Base-by-base conservation (phyloP, 2,888 invertebrate species). In the Agrypnus murinus region DNA sequence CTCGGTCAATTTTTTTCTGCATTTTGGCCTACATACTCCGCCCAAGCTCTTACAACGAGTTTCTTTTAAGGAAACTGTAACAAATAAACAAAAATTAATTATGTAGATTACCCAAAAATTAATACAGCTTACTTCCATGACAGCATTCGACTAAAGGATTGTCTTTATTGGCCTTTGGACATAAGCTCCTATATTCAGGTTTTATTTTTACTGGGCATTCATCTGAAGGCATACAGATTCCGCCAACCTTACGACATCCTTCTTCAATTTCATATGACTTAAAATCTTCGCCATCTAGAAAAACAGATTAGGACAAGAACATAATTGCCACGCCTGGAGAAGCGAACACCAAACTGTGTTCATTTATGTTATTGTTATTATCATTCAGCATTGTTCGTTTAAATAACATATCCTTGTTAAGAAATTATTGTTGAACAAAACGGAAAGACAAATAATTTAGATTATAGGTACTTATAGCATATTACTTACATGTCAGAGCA, bases 91-190 rank as follows among this genome's bases (percentile, higher is more conserved):
- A 25, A 25, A n/a, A n/a, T n/a, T n/a, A n/a, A n/a, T n/a, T n/a
- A n/a, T n/a, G n/a, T n/a, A n/a, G n/a, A n/a, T n/a, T n/a, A n/a
- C 4, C 8, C 8, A 36, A 34, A 34, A 4, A 7, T 7, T 8
- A 8, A n/a, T 8, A 36, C 8, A 34, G 76, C 72, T 77, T 73
- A 79, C 80, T 75, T 34, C 74, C 62, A 57, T 74, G 65, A 45
- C 80, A 80, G 50, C 80, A 80, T 63, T 80, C 73, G 6, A 78
- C 79, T 7, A 78, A 79, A 15, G 62, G 40, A 2, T 77, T 5
- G 2, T 25, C 5, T 78, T 32, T 69, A 43, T 65, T 80, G 78
- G 36, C 8, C 12, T 63, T n/a, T 0, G 76, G 71, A 67, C 80
- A 80, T 8, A 78, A 71, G 6, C 68, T 68, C 59, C 65, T 53